Evolutionary conservation across 2,113 vertebrate species (phyloP).

Genomic region (Vombatus ursinus): DNA sequence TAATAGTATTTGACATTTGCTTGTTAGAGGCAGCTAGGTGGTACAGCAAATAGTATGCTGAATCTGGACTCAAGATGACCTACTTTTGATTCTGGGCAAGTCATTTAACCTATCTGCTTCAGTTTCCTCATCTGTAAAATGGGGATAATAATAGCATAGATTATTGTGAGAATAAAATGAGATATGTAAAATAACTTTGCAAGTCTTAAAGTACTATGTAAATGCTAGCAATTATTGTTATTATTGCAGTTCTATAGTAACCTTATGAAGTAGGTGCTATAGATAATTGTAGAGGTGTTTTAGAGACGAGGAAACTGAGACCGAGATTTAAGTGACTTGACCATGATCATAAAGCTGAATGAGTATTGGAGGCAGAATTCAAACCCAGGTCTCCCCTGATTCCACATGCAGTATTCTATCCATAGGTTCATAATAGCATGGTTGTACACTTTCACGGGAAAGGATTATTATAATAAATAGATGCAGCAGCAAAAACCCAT

Average conservation of each 20-base stretch:
- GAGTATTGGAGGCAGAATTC: background rate
- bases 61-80: background rate
- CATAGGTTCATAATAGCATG: constrained; percentile 38
- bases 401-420: background rate
- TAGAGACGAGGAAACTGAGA: background rate
- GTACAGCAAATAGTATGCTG: background rate
- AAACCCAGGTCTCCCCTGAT: background rate
- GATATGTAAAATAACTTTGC: background rate
- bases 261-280: background rate
- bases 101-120: background rate
- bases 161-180: background rate
- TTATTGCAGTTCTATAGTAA: background rate
- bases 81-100: background rate
- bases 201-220: background rate
- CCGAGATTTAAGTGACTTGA: background rate
- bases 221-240: background rate
- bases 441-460: constrained; percentile 43
- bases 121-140: background rate
- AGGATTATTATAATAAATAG: constrained; percentile 26
- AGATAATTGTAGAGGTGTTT: background rate
- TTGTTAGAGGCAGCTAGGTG: background rate
- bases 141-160: background rate
- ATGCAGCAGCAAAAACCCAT: constrained; percentile 15
- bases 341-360: background rate
- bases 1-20: constrained; percentile 11